phyloP scores from a whole-genome alignment of 1,140 invertebrate genomes.

The Gryllus bimaculatus region DNA sequence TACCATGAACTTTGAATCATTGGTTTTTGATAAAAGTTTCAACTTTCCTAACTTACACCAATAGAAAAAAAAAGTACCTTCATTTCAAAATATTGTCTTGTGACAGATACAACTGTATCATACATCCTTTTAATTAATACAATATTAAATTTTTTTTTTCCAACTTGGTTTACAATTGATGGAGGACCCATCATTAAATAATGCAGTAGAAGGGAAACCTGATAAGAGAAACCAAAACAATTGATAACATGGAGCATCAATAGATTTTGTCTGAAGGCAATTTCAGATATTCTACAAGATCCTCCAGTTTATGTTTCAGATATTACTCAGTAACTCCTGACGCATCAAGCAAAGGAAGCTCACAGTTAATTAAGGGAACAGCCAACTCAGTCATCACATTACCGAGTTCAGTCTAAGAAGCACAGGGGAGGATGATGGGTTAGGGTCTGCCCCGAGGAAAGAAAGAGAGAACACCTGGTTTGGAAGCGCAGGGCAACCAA shows the following conservation, averaged over 20 bases:
- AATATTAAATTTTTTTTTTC: too few relatives aligned
- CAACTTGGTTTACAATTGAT: too few relatives aligned
- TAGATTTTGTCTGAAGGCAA: not conserved
- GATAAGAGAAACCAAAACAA: not conserved
- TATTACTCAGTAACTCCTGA: too few relatives aligned
- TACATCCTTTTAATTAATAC: not conserved
- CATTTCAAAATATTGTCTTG: not conserved
- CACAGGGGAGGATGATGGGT: not conserved
- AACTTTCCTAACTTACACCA: not conserved
- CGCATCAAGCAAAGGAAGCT: not conserved
- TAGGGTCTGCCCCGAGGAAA: too few relatives aligned
- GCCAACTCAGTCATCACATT: not conserved
- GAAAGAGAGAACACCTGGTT: too few relatives aligned
- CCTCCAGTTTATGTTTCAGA: too few relatives aligned
- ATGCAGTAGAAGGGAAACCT: too few relatives aligned
- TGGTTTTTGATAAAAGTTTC: not conserved
- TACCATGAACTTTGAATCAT: too few relatives aligned
- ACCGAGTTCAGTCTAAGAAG: not conserved
- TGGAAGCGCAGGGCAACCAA: too few relatives aligned
- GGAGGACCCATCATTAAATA: too few relatives aligned
- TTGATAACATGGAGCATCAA: not conserved
- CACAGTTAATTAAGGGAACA: not conserved
- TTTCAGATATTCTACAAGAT: not conserved
- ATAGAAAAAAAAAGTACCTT: not conserved
- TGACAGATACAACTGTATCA: not conserved